Evolutionary conservation across 2,888 invertebrate species (phyloP), one percentile per base, ranked within the genome.

Genomic region (Halictus quadricinctus): DNA sequence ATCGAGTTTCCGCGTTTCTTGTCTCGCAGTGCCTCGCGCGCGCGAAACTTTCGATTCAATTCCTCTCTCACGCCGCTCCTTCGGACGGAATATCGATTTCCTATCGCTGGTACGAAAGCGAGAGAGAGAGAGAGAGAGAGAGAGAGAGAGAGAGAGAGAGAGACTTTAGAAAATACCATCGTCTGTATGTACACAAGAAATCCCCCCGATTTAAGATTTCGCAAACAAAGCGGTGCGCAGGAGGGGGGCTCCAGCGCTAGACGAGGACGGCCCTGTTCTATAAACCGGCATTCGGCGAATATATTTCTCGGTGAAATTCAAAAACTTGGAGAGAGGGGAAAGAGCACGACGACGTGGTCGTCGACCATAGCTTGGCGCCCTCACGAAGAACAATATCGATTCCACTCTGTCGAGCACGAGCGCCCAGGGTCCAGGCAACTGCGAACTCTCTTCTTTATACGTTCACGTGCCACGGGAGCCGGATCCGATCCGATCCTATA

Each of bases 1-100:
- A 84, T 85, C 85, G 84, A 85, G 84, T 85, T 84, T 84, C 79
- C 85, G 84, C 84, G 84, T 84, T 84, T 80, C 79, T 84, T 84
- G 84, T 84, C 79, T 76, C 76, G 79, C 72, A 48, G 77, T 58
- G 58, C 58, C n/a, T 18, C 66, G 73, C 69, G 82, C 70, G 73
- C 66, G 69, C 54, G 75, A 80, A 84, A 84, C 84, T 84, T 84
- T 84, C 84, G 84, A 84, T 84, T 84, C 84, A 83, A 84, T 84
- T 72, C 84, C 74, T 48, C 54, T 60, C 21, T 25, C 18, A 6
- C 64, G n/a, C n/a, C 69, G 69, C 41, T 36, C 36, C n/a, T 3
- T 41, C 41, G 43, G 69, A 8, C 72, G 83, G 83, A 84, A 84
- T 83, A 84, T 84, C 84, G 84, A 84, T 84, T 84, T 84, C 78